A percentile compares a stretch with the other conserved stretches of the same genome.
phyloP scores from a whole-genome alignment of 2,113 vertebrate species.

The Uria aalge region DNA sequence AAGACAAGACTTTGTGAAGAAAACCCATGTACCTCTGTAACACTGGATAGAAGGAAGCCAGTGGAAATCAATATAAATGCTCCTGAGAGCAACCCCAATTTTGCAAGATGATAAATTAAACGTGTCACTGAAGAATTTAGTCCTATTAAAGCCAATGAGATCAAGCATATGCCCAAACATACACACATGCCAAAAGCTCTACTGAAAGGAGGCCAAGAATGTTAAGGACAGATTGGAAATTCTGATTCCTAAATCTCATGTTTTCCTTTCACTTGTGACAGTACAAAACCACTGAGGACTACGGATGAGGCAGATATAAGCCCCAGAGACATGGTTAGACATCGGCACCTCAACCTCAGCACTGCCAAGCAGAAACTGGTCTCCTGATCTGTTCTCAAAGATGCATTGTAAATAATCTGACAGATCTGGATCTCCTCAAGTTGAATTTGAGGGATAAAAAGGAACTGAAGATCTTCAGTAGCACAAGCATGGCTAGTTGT shows the following conservation, averaged over 20 bases:
- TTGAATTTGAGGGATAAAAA: not conserved
- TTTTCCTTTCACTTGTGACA: not conserved
- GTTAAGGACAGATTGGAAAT: not conserved
- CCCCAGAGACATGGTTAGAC: not conserved
- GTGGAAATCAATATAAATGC: not conserved
- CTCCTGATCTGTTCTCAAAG: not conserved
- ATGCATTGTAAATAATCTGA: not conserved
- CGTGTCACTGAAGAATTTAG: not conserved
- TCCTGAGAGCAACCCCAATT: not conserved
- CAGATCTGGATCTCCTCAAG: not conserved
- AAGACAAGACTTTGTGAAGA: not conserved
- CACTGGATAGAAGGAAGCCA: not conserved
- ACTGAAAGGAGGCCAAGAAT: not conserved
- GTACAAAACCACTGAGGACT: not conserved
- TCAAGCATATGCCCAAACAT: not conserved
- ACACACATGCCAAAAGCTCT: not conserved
- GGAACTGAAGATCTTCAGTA: not conserved
- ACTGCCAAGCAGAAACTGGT: not conserved
- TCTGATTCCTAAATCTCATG: not conserved
- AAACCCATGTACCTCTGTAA: not conserved
- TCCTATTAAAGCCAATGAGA: not conserved
- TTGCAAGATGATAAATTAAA: not conserved
- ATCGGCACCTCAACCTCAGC: not conserved
- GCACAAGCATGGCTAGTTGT: not conserved
- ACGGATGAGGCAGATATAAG: not conserved